These are phyloP conservation scores for Microplitis demolitor DNA, from an alignment of 1,140 invertebrate genomes.

Conservation along the genomic window DNA sequence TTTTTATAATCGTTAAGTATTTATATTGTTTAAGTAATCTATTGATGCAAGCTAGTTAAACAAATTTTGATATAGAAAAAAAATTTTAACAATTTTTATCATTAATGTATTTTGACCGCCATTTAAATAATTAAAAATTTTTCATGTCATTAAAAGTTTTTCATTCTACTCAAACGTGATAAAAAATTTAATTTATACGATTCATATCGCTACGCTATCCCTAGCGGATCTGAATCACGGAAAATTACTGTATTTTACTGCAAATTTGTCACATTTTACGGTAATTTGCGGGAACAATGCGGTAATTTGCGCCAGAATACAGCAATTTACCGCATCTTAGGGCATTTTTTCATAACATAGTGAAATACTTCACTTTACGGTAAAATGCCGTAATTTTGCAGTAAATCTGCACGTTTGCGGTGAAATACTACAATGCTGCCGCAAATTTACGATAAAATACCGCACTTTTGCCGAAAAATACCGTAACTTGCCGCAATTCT, in stretches of 20 bases:
- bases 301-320: background rate
- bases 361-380: no score
- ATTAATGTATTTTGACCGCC: background rate
- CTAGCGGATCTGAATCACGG: background rate
- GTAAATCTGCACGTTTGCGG: no score
- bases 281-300: background rate
- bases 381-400: no score
- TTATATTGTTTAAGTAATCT: background rate
- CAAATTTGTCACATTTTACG: no score
- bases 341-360: no score
- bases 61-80: background rate
- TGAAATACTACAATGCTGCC: no score
- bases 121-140: background rate
- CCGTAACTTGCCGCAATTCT: no score
- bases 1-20: background rate
- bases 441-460: no score
- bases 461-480: no score
- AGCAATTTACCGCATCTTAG: no score
- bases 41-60: background rate
- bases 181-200: background rate
- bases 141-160: background rate
- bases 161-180: background rate
- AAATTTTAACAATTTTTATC: background rate
- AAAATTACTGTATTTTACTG: no score
- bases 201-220: background rate